These are phyloP conservation scores for Mystacides longicornis DNA, from an alignment of 2,888 invertebrate genomes.

Conservation along the genomic window DNA sequence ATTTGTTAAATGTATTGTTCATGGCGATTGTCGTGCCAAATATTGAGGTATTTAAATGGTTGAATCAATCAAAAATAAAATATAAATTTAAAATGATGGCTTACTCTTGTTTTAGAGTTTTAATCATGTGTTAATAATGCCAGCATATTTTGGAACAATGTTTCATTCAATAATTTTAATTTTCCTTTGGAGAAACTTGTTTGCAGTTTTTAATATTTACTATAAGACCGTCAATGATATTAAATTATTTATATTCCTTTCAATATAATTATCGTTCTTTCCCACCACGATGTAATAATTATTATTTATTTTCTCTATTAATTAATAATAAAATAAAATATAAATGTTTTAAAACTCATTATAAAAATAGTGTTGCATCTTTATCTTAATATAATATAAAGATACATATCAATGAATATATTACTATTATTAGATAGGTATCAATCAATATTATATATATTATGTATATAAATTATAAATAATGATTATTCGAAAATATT, in stretches of 20 bases:
- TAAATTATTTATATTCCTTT: not conserved
- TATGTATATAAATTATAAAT: not conserved
- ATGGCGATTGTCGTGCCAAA: conserved; percentile 15
- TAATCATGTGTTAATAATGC: not conserved
- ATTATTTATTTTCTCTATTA: not conserved
- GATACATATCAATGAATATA: conserved; percentile 1
- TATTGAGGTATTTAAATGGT: not conserved
- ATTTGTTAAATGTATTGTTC: conserved; percentile 5
- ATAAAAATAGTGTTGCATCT: not conserved
- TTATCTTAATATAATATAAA: not conserved
- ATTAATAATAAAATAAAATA: not conserved
- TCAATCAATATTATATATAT: not conserved
- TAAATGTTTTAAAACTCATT: no score
- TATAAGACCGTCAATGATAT: no score
- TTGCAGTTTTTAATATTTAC: no score
- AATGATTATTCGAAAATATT: not conserved
- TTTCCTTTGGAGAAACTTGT: no score
- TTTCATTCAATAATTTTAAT: not conserved
- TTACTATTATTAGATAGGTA: conserved; percentile 2
- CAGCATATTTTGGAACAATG: not conserved
- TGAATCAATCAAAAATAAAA: not conserved
- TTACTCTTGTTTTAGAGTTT: no score
- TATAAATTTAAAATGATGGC: not conserved
- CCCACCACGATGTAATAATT: not conserved
- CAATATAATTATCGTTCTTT: not conserved